phyloP scores from a whole-genome alignment of 2,888 invertebrate genomes.

The Hyalella azteca region DNA sequence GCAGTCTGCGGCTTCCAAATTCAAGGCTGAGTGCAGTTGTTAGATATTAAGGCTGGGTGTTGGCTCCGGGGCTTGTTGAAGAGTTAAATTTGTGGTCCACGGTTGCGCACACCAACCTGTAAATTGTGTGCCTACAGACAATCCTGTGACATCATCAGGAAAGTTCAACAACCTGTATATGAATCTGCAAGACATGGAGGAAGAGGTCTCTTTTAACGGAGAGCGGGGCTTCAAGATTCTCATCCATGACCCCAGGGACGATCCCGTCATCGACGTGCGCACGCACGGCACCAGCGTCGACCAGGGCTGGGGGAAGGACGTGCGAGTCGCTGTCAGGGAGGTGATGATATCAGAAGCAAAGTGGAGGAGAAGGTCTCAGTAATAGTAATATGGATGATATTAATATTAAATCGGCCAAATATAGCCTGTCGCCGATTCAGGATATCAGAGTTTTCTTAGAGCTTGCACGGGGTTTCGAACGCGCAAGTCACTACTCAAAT shows the following conservation, averaged over 20 bases:
- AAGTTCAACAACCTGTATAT: slow-evolving; percentile 60
- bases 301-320: slow-evolving; percentile 59
- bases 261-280: slow-evolving; percentile 57
- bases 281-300: slow-evolving; percentile 59
- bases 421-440: too few species aligned
- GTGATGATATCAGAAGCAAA: slow-evolving; percentile 21
- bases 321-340: slow-evolving; percentile 58
- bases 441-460: too few species aligned
- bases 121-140: slow-evolving; percentile 45
- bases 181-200: slow-evolving; percentile 56
- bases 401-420: too few species aligned
- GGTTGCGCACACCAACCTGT: too few species aligned
- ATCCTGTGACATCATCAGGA: slow-evolving; percentile 56
- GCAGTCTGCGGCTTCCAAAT: too few species aligned
- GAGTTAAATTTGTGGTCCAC: too few species aligned
- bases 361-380: not conserved
- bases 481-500: too few species aligned
- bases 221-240: slow-evolving; percentile 59
- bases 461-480: too few species aligned
- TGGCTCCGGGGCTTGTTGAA: too few species aligned
- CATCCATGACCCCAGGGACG: slow-evolving; percentile 58
- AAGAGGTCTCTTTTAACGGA: slow-evolving; percentile 41
- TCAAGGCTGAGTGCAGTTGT: too few species aligned
- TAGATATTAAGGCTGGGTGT: too few species aligned
- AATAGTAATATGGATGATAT: too few species aligned